Evolutionary conservation across 2,888 invertebrate species (phyloP), one percentile per base, ranked within the genome.

Genomic region (Itoplectis maculator): DNA sequence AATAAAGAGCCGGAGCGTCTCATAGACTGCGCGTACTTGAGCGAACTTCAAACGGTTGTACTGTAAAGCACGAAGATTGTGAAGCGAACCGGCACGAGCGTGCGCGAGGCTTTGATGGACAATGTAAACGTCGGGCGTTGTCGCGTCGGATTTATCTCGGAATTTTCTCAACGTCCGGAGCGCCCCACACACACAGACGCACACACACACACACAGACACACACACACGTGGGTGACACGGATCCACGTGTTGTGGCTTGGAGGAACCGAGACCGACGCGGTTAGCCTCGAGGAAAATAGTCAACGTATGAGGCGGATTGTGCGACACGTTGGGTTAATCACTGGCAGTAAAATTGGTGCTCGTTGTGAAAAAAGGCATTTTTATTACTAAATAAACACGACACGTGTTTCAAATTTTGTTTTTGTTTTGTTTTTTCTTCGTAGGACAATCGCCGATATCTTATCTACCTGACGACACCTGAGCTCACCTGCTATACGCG

Each of bases 71-170:
- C 63, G 35, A 45, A 68, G 37, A 56, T 37, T 23, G 40, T 23
- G 54, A 56, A 42, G 29, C 54, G 63, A 69, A 75, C 45, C 37
- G 51, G 13, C 54, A 37, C 20, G 49, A 54, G 37, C 49, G 42
- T 35, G 37, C 40, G 29, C 23, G 47, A 47, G 35, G 20, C 54
- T 75, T 80, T 75, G 70, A 80, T 69, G 56, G 65, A 80, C 75
- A 69, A 75, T 80, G 80, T 80, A 75, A 80, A 75, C 63, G 65
- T 80, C 70, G 56, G 40, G 63, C 40, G 13, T 42, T 65, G 65
- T 75, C 70, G 56, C 69, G n/a, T 49, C 56, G 63, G 45, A 80
- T 69, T 75, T 75, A 75, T 75, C 69, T 80, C 56, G 18, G 47
- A 70, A 75, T 80, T 80, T 80, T 69, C 75, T 47, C 54, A 45